Evolutionary conservation across 2,888 invertebrate species (phyloP).

Genomic region (Pardosa pseudoannulata): DNA sequence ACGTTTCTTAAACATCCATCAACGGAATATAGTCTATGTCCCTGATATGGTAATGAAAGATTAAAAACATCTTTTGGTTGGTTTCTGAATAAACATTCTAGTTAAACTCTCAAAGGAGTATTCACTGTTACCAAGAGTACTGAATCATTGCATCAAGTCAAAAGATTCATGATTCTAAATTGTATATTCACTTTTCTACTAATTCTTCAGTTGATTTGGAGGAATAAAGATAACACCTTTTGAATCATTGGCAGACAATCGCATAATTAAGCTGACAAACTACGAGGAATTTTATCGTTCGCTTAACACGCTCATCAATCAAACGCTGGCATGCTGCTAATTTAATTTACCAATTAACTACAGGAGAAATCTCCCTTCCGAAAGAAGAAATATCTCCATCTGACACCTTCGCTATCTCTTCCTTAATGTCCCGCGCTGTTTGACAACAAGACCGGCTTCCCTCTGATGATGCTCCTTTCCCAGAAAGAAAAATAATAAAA

Average conservation of each 20-base stretch:
- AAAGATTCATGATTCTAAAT: too few relatives aligned
- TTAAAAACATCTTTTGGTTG: too few relatives aligned
- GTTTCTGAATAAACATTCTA: too few relatives aligned
- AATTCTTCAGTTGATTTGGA: too few relatives aligned
- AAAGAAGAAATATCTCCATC: background rate
- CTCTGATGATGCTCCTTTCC: background rate
- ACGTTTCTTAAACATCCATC: too few relatives aligned
- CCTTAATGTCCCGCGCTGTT: background rate
- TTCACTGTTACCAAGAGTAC: too few relatives aligned
- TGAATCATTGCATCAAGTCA: too few relatives aligned
- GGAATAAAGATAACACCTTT: background rate
- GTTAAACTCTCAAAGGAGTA: too few relatives aligned
- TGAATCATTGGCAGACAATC: background rate
- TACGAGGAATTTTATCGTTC: background rate
- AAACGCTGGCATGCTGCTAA: background rate
- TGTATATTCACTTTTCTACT: too few relatives aligned
- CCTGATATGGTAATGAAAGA: too few relatives aligned
- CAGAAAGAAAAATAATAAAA: background rate
- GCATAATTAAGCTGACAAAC: conserved; percentile 9
- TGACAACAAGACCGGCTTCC: background rate
- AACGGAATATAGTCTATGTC: too few relatives aligned
- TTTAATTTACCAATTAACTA: conserved; percentile 11
- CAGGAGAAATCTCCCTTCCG: background rate
- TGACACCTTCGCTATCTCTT: conserved; percentile 1
- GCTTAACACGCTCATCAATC: background rate